Percentiles rank a stretch among this genome's conserved stretches.
Conservation (phyloP, 1,140 invertebrate species). For the Neodiprion pinetum region DNA sequence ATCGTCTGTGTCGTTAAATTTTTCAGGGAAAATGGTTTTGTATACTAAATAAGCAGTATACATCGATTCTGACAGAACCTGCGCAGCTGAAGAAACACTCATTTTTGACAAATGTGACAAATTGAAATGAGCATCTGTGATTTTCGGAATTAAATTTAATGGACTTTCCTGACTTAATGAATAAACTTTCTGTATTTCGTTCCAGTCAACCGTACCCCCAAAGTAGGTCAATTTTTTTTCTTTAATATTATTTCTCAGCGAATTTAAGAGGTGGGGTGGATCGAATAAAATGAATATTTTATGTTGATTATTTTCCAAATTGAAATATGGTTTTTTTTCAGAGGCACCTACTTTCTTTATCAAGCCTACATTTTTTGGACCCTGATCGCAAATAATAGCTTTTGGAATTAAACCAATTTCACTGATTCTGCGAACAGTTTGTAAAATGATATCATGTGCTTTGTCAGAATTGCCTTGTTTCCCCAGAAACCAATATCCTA, state of each 20-base stretch:
- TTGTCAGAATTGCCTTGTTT: neutral
- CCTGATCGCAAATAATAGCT: slow-evolving; percentile 9
- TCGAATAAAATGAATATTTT: neutral
- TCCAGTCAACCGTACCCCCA: neutral
- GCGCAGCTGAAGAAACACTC: neutral
- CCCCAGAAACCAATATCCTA: slow-evolving; percentile 10
- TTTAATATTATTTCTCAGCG: neutral
- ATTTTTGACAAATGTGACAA: neutral
- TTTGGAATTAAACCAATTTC: slow-evolving; percentile 7
- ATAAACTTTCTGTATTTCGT: neutral
- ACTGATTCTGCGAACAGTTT: neutral
- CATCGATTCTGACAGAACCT: slow-evolving; percentile 1
- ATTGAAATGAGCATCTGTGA: neutral
- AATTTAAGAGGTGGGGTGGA: neutral
- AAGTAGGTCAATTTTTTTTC: neutral
- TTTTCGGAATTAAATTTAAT: neutral
- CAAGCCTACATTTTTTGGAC: slow-evolving; percentile 7
- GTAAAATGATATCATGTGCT: neutral
- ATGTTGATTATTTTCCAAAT: neutral
- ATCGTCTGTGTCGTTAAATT: neutral
- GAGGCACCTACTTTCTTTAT: neutral
- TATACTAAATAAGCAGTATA: slow-evolving; percentile 14
- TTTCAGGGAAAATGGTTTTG: neutral
- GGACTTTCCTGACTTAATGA: slow-evolving; percentile 3
- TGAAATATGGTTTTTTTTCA: neutral